Base-by-base conservation (phyloP, 2,888 invertebrate species). In the Epinotia ramella region DNA sequence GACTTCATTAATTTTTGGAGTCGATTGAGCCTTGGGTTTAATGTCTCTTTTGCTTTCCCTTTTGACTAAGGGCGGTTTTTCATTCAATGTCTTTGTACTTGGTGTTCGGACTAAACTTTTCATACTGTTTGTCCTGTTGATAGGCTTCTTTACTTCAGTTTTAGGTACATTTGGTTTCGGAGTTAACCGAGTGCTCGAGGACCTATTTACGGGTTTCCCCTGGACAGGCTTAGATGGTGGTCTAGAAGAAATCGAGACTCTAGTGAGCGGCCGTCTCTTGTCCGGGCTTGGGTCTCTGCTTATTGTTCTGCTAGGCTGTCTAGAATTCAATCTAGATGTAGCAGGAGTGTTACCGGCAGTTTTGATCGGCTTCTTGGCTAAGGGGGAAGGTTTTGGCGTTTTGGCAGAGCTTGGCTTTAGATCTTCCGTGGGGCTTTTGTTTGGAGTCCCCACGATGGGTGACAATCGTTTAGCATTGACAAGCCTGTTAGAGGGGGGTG, bases 401-500 rank as follows among this genome's bases (percentile, higher is more conserved):
- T 87, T 91, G 11, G 91, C 88, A 57, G 92, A 88, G 65, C 82
- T 82, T 64, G 91, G 87, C 80, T 93, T 94, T 6, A 82, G 80
- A 72, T 91, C 90, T 78, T 92, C 93, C 49, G 84, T 81, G n/a
- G 94, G 94, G 82, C 91, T 94, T 86, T 94, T 95, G 76, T 88
- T 95, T 46, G 95, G 95, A 11, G 95, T 95, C 1, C 94, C 94
- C 59, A 94, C 94, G 44, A 95, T 95, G 5, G 95, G 95, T 12
- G 95, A 95, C 2, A 95, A 83, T 66, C 95, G 86, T 87, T 95
- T 95, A 13, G 94, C 82, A 74, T 92, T 94, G 3, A 94, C 91
- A 20, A 88, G 80, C 81, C 87, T 93, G 64, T 94, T 94, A 0
- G 93, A 90, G 59, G 95, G 94, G 0, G 95, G 95, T 18, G 95